A percentile compares a stretch with the other conserved stretches of the same genome.
Conservation (phyloP, 1,140 invertebrate genomes). For the Euwallacea similis region DNA sequence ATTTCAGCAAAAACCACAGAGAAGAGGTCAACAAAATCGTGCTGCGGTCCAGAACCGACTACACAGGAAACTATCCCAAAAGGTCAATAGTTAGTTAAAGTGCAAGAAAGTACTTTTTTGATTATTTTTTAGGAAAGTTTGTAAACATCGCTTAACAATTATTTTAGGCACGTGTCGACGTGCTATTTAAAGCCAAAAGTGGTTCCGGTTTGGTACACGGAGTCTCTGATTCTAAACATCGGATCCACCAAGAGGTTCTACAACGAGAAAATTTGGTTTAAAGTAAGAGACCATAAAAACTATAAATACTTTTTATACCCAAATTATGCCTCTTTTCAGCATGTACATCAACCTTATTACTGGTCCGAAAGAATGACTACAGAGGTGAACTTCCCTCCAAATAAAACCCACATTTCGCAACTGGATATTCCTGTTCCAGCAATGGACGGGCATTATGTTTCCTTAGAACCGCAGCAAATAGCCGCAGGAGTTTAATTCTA, state of each 20-base stretch:
- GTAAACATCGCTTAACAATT: neutral
- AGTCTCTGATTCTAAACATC: conserved; percentile 39
- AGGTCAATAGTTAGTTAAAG: conserved; percentile 14
- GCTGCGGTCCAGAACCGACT: conserved; percentile 26
- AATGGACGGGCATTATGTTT: conserved; percentile 33
- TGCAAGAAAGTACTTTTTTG: no score
- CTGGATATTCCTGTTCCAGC: conserved; percentile 11
- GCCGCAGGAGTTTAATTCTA: neutral
- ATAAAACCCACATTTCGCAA: conserved; percentile 13
- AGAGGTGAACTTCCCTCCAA: conserved; percentile 32
- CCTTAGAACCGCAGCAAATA: conserved; percentile 15
- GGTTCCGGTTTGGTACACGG: conserved; percentile 41
- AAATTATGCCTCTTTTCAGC: conserved; percentile 21
- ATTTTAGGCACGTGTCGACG: conserved; percentile 37
- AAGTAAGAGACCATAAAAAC: conserved; percentile 23
- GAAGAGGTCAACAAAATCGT: neutral
- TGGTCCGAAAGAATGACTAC: conserved; percentile 43
- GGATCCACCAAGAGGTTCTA: conserved; percentile 38
- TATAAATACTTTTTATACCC: no score
- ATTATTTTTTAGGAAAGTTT: neutral
- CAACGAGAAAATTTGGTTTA: conserved; percentile 40
- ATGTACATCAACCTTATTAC: conserved; percentile 35
- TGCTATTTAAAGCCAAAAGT: conserved; percentile 39
- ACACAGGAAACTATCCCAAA: conserved; percentile 36
- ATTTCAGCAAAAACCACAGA: no score